These are phyloP conservation scores for Rhyacophila evoluta DNA, from an alignment of 2,888 invertebrate species.

Conservation along the genomic window DNA sequence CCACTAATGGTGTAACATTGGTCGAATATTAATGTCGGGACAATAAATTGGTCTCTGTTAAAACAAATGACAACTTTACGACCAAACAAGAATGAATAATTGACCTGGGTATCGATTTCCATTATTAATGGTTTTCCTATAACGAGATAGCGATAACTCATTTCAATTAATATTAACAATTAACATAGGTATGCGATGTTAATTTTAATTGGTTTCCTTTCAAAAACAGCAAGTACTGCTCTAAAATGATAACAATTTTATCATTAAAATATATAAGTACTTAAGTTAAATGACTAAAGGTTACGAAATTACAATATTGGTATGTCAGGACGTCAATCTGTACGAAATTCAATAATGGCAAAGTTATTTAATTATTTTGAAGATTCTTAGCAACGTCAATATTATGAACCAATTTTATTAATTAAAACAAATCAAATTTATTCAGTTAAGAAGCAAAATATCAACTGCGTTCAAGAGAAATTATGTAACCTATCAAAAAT, in stretches of 20 bases:
- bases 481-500: too few species aligned
- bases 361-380: not conserved
- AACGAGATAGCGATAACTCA: not conserved
- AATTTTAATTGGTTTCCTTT: not conserved
- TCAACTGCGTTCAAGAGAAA: too few species aligned
- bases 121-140: not conserved
- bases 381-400: too few species aligned
- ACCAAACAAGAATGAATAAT: not conserved
- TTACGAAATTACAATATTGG: not conserved
- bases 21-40: not conserved
- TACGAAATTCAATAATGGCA: not conserved
- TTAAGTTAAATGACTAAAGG: not conserved
- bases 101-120: not conserved
- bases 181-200: not conserved
- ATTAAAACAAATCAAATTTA: too few species aligned
- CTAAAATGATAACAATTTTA: not conserved
- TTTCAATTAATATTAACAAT: not conserved
- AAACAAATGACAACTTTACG: conserved; percentile 10
- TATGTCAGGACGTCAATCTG: not conserved
- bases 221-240: not conserved
- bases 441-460: too few species aligned
- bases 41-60: not conserved
- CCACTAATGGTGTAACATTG: not conserved
- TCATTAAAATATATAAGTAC: not conserved
- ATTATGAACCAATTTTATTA: too few species aligned